Evolutionary conservation across 2,888 invertebrate species (phyloP).

Genomic region (Balanococcus diminutus): DNA sequence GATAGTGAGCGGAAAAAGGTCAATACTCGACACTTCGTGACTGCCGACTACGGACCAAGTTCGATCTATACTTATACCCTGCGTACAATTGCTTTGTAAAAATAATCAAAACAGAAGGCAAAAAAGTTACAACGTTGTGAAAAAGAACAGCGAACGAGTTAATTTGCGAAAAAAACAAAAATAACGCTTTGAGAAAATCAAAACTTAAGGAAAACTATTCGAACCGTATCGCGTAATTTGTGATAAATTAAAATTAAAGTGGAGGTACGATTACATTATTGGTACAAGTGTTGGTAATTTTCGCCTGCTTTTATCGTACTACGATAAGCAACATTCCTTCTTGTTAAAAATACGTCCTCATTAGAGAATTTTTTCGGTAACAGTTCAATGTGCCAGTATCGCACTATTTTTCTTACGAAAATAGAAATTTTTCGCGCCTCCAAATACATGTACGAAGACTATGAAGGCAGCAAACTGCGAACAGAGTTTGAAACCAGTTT

Average conservation of each 20-base stretch:
- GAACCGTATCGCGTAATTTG: slow-evolving; percentile 39
- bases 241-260: slow-evolving; percentile 24
- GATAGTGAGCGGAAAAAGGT: neutral
- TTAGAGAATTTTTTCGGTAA: neutral
- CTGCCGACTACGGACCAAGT: neutral
- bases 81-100: neutral
- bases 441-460: neutral
- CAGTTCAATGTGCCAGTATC: slow-evolving; percentile 11
- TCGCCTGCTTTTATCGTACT: neutral
- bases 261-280: neutral
- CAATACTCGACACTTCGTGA: slow-evolving; percentile 28
- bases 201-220: neutral
- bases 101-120: neutral
- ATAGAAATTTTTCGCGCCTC: neutral
- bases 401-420: neutral
- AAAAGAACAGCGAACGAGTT: neutral
- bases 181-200: neutral
- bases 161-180: neutral
- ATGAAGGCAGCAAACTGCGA: neutral
- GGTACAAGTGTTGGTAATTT: neutral
- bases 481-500: neutral
- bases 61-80: neutral
- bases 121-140: neutral
- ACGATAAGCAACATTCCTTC: slow-evolving; percentile 26
- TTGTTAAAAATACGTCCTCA: neutral